Conservation (phyloP, 2,888 invertebrate species). For the Axea sp. region DNA sequence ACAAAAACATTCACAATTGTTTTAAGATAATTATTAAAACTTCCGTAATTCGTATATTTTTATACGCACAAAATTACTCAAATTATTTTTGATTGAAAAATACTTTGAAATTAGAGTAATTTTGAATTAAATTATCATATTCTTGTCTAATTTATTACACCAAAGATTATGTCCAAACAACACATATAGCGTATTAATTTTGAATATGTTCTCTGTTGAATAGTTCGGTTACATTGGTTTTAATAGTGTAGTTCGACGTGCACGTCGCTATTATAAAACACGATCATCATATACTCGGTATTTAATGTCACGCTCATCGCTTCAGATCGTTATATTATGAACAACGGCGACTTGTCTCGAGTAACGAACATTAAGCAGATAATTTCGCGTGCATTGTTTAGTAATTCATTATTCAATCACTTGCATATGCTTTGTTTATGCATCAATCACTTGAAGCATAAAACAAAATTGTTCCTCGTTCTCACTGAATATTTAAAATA, state of each 20-base stretch:
- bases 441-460: constrained; percentile 32
- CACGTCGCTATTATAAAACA: constrained; percentile 31
- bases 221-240: constrained; percentile 12
- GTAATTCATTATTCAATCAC: constrained; percentile 39
- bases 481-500: too few species aligned
- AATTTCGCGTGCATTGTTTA: constrained; percentile 35
- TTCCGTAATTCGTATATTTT: too few species aligned
- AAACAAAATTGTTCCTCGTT: too few species aligned
- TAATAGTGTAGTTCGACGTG: constrained; percentile 11
- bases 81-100: too few species aligned
- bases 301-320: constrained; percentile 16
- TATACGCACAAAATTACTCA: too few species aligned
- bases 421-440: constrained; percentile 24
- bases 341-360: constrained; percentile 33
- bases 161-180: background rate
- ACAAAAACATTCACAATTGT: too few species aligned
- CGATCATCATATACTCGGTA: constrained; percentile 7
- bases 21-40: too few species aligned
- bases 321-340: constrained; percentile 20
- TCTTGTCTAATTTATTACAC: background rate
- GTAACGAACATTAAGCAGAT: constrained; percentile 39
- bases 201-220: constrained; percentile 15
- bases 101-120: background rate
- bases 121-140: background rate
- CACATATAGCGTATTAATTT: constrained; percentile 7